Percentiles rank a stretch among this genome's conserved stretches.
Conservation (phyloP, 1,140 invertebrate genomes). For the Trichonephila inaurata region DNA sequence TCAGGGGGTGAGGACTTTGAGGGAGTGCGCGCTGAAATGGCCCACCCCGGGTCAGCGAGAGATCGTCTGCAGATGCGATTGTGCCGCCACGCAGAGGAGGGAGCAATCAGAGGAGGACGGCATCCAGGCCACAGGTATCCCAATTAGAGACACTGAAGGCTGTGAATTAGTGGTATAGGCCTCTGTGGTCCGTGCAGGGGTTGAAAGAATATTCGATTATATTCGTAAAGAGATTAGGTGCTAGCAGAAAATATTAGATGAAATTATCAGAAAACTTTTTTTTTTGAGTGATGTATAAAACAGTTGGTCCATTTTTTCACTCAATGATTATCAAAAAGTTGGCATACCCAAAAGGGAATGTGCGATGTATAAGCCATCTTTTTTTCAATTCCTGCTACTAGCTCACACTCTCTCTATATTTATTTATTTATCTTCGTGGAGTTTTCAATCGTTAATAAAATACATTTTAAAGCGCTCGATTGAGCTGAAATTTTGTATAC, state of each 20-base stretch:
- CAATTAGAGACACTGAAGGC: not conserved
- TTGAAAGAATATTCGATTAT: not conserved
- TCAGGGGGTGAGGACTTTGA: not conserved
- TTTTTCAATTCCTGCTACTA: too few relatives aligned
- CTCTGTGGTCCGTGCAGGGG: not conserved
- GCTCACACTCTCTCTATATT: too few relatives aligned
- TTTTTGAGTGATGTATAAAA: not conserved
- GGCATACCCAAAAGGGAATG: too few relatives aligned
- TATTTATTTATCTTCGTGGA: too few relatives aligned
- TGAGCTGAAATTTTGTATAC: too few relatives aligned
- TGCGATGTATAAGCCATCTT: too few relatives aligned
- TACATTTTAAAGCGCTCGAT: too few relatives aligned
- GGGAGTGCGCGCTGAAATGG: slow-evolving; percentile 4
- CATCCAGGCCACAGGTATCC: not conserved
- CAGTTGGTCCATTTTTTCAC: too few relatives aligned
- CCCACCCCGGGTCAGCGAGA: not conserved
- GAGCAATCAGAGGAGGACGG: not conserved
- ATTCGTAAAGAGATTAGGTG: not conserved
- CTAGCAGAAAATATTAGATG: not conserved
- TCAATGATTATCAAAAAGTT: too few relatives aligned
- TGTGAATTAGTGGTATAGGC: not conserved
- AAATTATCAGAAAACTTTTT: not conserved
- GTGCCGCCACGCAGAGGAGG: not conserved
- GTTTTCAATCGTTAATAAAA: too few relatives aligned
- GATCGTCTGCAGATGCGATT: slow-evolving; percentile 31